Conservation (phyloP, 2,113 vertebrate species). For the Triplophysa dalaica region DNA sequence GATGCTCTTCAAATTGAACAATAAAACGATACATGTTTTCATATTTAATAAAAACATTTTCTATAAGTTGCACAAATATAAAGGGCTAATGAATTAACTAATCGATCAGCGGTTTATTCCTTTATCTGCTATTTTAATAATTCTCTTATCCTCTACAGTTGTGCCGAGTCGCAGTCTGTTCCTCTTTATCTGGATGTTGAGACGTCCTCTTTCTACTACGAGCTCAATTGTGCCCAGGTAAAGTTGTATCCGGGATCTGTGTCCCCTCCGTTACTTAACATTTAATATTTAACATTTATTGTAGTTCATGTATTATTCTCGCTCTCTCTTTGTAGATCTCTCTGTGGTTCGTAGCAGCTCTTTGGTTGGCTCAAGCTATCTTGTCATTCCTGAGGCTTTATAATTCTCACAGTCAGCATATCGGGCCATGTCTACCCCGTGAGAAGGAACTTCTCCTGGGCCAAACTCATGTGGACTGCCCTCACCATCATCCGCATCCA, state of each 20-base stretch:
- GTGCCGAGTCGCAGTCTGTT: conserved; percentile 72
- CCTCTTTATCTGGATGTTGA: conserved; percentile 76
- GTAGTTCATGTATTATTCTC: neutral
- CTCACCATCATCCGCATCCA: conserved; percentile 48
- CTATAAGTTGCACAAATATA: too few species aligned
- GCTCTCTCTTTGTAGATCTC: conserved; percentile 61
- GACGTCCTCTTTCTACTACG: conserved; percentile 74
- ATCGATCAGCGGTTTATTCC: neutral
- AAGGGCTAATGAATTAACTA: too few species aligned
- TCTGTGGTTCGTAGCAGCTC: conserved; percentile 73
- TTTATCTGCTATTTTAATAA: neutral
- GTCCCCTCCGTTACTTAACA: neutral
- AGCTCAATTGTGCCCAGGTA: conserved; percentile 76
- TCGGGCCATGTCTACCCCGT: conserved; percentile 67
- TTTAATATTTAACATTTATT: neutral
- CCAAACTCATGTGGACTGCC: conserved; percentile 56
- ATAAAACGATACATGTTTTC: too few species aligned
- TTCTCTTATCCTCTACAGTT: conserved; percentile 61
- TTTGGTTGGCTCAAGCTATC: conserved; percentile 74
- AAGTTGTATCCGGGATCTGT: neutral
- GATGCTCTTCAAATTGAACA: too few species aligned
- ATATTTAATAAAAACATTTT: neutral
- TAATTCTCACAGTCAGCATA: conserved; percentile 76
- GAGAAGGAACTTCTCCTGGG: conserved; percentile 76
- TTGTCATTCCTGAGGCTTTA: conserved; percentile 78